Conservation (phyloP, 2,888 invertebrate species). For the Tetranychus truncatus region DNA sequence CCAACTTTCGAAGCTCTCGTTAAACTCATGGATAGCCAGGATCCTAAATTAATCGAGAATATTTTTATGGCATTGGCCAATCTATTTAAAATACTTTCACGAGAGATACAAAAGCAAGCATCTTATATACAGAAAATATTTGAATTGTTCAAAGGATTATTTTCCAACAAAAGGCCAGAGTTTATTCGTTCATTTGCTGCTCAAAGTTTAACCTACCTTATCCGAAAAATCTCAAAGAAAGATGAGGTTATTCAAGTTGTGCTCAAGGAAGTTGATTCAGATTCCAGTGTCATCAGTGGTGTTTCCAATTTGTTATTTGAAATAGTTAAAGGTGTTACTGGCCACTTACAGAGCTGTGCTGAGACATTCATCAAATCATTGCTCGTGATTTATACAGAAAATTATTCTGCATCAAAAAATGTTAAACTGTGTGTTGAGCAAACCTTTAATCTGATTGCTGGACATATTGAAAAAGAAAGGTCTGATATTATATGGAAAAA, state of each 20-base stretch:
- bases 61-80: slow-evolving; percentile 67
- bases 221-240: slow-evolving; percentile 58
- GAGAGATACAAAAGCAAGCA: slow-evolving; percentile 32
- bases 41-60: slow-evolving; percentile 68
- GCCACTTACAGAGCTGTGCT: slow-evolving; percentile 66
- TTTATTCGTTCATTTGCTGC: slow-evolving; percentile 84
- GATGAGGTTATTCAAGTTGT: slow-evolving; percentile 51
- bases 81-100: slow-evolving; percentile 71
- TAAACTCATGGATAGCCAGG: slow-evolving; percentile 47
- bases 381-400: slow-evolving; percentile 10
- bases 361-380: slow-evolving; percentile 35
- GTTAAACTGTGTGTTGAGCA: slow-evolving; percentile 7
- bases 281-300: background rate
- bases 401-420: slow-evolving; percentile 1
- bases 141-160: slow-evolving; percentile 9
- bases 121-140: slow-evolving; percentile 25
- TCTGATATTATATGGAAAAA: slow-evolving; percentile 18
- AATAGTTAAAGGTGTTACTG: slow-evolving; percentile 59
- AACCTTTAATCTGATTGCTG: slow-evolving; percentile 13
- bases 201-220: slow-evolving; percentile 85
- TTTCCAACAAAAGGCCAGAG: slow-evolving; percentile 45
- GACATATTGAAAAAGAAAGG: slow-evolving; percentile 13
- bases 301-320: slow-evolving; percentile 56
- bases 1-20: slow-evolving; percentile 49
- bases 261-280: slow-evolving; percentile 45